Percentiles rank a stretch among this genome's conserved stretches.
Evolutionary conservation across 2,113 vertebrate genomes (phyloP).

Genomic region (Daubentonia madagascariensis): DNA sequence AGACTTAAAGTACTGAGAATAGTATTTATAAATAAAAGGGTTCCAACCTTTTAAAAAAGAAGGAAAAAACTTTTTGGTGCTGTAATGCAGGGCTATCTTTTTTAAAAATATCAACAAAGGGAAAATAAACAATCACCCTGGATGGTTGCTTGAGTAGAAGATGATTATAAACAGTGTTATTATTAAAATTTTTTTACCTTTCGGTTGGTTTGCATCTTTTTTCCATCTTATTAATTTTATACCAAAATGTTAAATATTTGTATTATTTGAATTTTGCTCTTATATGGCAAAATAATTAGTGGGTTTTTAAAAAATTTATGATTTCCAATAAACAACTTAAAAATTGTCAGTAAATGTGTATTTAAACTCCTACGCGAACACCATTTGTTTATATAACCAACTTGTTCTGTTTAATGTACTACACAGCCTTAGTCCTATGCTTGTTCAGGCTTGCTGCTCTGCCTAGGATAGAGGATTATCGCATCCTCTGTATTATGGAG

Average conservation of each 20-base stretch:
- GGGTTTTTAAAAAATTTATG: slow-evolving; percentile 75
- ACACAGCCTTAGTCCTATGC: not conserved
- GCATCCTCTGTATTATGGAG: not conserved
- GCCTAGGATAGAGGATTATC: not conserved
- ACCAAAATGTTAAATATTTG: slow-evolving; percentile 83
- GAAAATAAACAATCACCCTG: slow-evolving; percentile 70
- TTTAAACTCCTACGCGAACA: slow-evolving; percentile 8
- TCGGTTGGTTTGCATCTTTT: slow-evolving; percentile 79
- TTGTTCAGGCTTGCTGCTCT: not conserved
- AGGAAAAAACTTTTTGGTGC: slow-evolving; percentile 67
- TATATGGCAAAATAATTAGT: slow-evolving; percentile 73
- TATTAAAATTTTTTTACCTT: slow-evolving; percentile 79
- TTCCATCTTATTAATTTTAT: slow-evolving; percentile 84
- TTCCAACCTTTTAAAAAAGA: slow-evolving; percentile 66
- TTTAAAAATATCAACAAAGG: slow-evolving; percentile 61
- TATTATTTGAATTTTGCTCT: slow-evolving; percentile 82
- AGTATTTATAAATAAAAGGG: slow-evolving; percentile 59
- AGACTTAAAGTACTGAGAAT: slow-evolving; percentile 65
- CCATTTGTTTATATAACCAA: not conserved
- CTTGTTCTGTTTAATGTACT: not conserved
- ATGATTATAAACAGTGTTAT: slow-evolving; percentile 78
- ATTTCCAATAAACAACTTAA: slow-evolving; percentile 84
- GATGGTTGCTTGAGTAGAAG: slow-evolving; percentile 71
- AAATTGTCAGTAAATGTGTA: slow-evolving; percentile 63
- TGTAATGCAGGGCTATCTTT: slow-evolving; percentile 77